Percentiles rank a stretch among this genome's conserved stretches.
Conservation (phyloP, 37 sponge, comb jelly and placozoan genomes). For the Petrosia ficiformis region DNA sequence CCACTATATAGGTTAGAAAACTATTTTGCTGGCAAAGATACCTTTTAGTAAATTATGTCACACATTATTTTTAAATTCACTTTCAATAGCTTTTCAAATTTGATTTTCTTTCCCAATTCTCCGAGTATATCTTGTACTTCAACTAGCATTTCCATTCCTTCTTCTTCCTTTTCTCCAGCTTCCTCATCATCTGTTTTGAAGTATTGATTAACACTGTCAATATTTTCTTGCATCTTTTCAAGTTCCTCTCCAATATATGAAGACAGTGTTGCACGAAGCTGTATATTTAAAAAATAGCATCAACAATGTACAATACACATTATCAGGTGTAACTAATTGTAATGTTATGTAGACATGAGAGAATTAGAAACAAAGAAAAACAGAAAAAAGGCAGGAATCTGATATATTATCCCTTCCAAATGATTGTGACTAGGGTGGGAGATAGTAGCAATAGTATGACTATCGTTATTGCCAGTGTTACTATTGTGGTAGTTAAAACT, state of each 20-base stretch:
- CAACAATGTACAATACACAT: neutral
- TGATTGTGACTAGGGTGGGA: too few relatives aligned
- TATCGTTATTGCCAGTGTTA: too few relatives aligned
- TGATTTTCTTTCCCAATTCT: neutral
- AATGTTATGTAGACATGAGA: too few relatives aligned
- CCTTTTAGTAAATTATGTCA: too few relatives aligned
- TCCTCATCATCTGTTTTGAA: neutral
- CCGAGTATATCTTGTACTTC: neutral
- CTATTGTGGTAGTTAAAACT: too few relatives aligned
- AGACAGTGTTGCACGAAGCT: neutral
- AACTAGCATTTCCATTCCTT: neutral
- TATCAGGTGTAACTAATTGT: too few relatives aligned
- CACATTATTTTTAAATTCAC: neutral
- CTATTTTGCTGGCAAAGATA: too few relatives aligned
- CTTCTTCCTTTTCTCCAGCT: neutral
- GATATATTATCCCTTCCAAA: too few relatives aligned
- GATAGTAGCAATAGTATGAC: too few relatives aligned
- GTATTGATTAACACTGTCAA: neutral
- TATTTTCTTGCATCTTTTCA: neutral
- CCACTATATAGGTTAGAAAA: too few relatives aligned
- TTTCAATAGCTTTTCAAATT: neutral
- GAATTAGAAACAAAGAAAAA: too few relatives aligned
- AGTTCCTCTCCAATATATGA: conserved; percentile 7
- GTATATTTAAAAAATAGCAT: neutral
- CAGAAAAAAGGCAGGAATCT: too few relatives aligned